Conservation (phyloP, 2,113 vertebrate species). For the Paramisgurnus dabryanus region DNA sequence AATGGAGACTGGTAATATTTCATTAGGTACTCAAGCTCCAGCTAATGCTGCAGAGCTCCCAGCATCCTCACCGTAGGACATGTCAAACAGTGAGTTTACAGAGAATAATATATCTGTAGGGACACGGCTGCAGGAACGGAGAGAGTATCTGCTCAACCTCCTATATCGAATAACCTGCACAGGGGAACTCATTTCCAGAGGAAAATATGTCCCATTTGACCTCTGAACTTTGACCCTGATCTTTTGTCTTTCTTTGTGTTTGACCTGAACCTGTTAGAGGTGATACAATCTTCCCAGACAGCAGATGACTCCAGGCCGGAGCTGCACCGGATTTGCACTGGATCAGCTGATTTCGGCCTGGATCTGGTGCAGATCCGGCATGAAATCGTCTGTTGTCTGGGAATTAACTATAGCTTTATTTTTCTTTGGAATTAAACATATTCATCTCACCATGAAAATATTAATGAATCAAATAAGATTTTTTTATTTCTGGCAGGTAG, state of each 20-base stretch:
- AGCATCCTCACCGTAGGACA: constrained; percentile 16
- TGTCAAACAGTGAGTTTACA: constrained; percentile 32
- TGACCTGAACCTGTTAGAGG: not conserved
- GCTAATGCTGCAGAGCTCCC: constrained; percentile 22
- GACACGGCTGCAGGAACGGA: constrained; percentile 19
- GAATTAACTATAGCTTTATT: no score
- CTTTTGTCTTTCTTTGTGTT: not conserved
- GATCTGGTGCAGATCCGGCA: no score
- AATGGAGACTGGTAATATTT: constrained; percentile 30
- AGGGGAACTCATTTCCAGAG: not conserved
- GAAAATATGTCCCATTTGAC: not conserved
- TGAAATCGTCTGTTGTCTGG: no score
- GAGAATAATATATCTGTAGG: constrained; percentile 9
- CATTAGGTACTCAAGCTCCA: constrained; percentile 23
- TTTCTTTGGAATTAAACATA: not conserved
- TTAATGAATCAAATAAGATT: not conserved
- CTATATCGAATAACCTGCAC: not conserved
- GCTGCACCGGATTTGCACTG: no score
- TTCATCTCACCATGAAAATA: not conserved
- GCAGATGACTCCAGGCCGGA: no score
- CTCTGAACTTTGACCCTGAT: not conserved
- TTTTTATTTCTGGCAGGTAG: not conserved
- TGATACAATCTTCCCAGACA: no score
- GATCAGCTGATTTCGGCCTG: no score
- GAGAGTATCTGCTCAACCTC: no score